Percentiles rank a stretch among this genome's conserved stretches.
phyloP scores from a whole-genome alignment of 2,113 vertebrate genomes.

The Hippocampus zosterae region DNA sequence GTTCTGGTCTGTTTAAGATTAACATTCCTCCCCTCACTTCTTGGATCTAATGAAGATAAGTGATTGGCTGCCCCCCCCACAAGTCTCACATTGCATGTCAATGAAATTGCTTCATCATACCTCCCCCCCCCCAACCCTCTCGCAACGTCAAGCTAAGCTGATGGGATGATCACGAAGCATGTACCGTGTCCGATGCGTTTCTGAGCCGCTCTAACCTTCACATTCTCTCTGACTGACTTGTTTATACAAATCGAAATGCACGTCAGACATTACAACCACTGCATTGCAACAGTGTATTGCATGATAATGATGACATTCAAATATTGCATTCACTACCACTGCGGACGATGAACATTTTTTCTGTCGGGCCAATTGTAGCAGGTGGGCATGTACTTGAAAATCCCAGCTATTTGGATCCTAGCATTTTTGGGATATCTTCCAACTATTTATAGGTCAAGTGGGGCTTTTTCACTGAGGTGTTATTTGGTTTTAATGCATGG shows the following conservation, averaged over 20 bases:
- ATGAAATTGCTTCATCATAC: constrained; percentile 55
- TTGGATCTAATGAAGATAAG: constrained; percentile 58
- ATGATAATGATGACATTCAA: constrained; percentile 24
- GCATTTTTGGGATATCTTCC: not conserved
- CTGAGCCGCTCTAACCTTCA: constrained; percentile 43
- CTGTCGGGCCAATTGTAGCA: no score
- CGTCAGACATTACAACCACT: constrained; percentile 1
- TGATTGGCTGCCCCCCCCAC: constrained; percentile 31
- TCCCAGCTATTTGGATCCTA: no score
- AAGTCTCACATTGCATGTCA: constrained; percentile 63
- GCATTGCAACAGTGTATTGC: constrained; percentile 29
- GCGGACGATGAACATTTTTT: not conserved
- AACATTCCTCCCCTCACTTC: constrained; percentile 12
- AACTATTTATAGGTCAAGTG: no score
- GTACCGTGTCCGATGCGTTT: constrained; percentile 59
- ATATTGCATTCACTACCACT: not conserved
- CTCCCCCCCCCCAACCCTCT: constrained; percentile 9
- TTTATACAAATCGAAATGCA: constrained; percentile 24
- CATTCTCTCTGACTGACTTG: constrained; percentile 36
- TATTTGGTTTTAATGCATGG: no score
- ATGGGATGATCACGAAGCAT: constrained; percentile 62
- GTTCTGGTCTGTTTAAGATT: constrained; percentile 49
- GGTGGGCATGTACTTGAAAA: no score
- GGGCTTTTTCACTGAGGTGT: no score
- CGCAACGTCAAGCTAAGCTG: constrained; percentile 49